A percentile compares a stretch with the other conserved stretches of the same genome.
Conservation (phyloP, 2,113 vertebrate species). For the Lagopus muta region DNA sequence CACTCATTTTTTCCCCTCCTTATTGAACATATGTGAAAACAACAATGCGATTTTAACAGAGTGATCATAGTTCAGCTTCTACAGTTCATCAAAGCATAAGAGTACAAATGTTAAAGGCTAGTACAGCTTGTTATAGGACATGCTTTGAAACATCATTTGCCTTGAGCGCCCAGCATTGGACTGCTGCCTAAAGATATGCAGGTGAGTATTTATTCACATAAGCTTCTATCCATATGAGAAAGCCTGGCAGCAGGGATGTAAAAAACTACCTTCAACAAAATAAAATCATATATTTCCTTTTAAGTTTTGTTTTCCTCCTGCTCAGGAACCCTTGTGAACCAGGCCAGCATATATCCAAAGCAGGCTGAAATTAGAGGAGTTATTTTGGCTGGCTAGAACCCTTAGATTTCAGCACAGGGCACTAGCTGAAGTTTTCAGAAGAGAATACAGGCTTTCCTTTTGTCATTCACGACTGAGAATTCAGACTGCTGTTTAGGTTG, state of each 20-base stretch:
- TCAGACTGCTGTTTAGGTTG: constrained; percentile 59
- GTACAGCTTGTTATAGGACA: neutral
- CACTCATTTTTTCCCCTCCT: neutral
- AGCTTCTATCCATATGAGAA: neutral
- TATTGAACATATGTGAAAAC: rapidly evolving
- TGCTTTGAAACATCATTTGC: neutral
- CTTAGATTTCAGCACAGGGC: neutral
- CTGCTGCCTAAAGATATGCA: neutral
- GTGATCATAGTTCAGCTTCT: neutral
- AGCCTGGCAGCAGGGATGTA: rapidly evolving
- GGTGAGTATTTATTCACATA: rapidly evolving
- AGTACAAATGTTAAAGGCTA: neutral
- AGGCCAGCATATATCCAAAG: neutral
- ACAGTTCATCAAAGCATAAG: neutral
- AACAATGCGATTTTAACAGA: neutral
- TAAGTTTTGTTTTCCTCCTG: neutral
- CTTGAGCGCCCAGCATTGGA: neutral
- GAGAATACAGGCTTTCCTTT: constrained; percentile 21
- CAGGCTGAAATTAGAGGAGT: neutral
- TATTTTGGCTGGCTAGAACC: neutral
- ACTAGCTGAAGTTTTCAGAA: neutral
- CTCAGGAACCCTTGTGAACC: neutral
- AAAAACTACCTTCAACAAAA: neutral
- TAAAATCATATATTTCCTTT: neutral
- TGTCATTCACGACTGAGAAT: constrained; percentile 26